Evolutionary conservation across 2,888 invertebrate species (phyloP), one percentile per base, ranked within the genome.

Genomic region (Drosophila nr. fundita): DNA sequence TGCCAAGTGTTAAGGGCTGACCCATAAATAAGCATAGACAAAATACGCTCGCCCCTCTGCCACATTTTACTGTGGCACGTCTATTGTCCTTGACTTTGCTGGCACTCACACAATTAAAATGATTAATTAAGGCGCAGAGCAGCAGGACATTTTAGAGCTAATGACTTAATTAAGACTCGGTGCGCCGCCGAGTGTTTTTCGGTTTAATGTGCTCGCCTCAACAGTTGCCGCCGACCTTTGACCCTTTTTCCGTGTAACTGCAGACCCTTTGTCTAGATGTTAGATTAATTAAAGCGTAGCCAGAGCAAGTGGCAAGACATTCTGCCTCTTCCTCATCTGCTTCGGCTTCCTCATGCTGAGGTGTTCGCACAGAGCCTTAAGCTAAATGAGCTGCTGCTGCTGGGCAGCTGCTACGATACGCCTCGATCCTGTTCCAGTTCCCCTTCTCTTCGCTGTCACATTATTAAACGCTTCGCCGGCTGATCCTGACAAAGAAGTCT

Each of bases 71-170:
- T 67, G 61, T 64, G 62, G 58, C 59, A 63, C 48, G 61, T 68
- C 55, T 21, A 24, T 80, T 80, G 73, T 87, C 88, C 80, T 84
- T 82, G 80, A 68, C 78, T 76, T 50, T 63, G 52, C 55, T 10
- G 49, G 29, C 61, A 61, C 36, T 34, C 54, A 65, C 70, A 85
- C 88, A 87, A 88, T 89, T 88, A 87, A 87, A 88, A 84, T 88
- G 90, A 88, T 88, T 88, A 88, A 88, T 88, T 87, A 87, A 71
- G 80, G 68, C 68, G 72, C 62, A 61, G 73, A 80, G 73, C 87
- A 89, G 89, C 87, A 89, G 89, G 85, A 87, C 73, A 87, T 84
- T 90, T 87, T 84, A 75, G 79, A 78, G 74, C 81, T 89, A 89
- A 90, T 89, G 87, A 83, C 89, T 89, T 90, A 89, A 89, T 89